A percentile compares a stretch with the other conserved stretches of the same genome.
Evolutionary conservation across 2,113 vertebrate genomes (phyloP).

Genomic region (Pteruthius melanotis): DNA sequence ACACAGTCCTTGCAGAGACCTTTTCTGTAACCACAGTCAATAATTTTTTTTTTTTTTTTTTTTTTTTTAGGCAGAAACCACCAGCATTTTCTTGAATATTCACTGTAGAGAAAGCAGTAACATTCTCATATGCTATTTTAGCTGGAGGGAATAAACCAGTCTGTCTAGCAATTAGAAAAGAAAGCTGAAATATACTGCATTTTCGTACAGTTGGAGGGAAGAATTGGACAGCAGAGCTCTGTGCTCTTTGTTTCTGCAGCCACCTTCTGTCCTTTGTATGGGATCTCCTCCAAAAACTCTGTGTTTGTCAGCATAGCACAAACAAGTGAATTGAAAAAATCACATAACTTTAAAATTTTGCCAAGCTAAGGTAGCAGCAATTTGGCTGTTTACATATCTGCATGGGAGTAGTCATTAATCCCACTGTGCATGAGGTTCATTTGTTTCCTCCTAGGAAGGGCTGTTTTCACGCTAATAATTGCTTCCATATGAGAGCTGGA

Average conservation of each 20-base stretch:
- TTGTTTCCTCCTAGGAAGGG: background rate
- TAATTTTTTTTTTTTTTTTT: background rate
- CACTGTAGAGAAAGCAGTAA: background rate
- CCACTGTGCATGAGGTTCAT: background rate
- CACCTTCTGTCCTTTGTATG: background rate
- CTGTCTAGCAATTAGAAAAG: background rate
- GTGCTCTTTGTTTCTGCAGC: background rate
- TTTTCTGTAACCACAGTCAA: background rate
- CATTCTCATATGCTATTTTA: background rate
- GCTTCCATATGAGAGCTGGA: background rate
- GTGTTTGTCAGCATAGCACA: background rate
- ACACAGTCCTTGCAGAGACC: background rate
- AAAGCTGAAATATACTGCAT: background rate
- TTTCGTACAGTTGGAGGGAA: background rate
- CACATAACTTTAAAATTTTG: background rate
- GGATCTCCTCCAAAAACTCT: background rate
- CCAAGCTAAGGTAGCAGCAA: background rate
- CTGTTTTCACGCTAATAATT: background rate
- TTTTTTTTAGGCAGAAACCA: background rate
- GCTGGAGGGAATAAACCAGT: background rate
- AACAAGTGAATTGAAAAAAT: constrained; percentile 4
- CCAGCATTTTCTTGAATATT: background rate
- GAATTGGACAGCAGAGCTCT: background rate
- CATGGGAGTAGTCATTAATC: background rate
- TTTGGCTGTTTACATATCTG: background rate